A percentile compares a stretch with the other conserved stretches of the same genome.
Evolutionary conservation across 2,888 invertebrate species (phyloP).

Genomic region (Rhopalosiphum nymphaeae): DNA sequence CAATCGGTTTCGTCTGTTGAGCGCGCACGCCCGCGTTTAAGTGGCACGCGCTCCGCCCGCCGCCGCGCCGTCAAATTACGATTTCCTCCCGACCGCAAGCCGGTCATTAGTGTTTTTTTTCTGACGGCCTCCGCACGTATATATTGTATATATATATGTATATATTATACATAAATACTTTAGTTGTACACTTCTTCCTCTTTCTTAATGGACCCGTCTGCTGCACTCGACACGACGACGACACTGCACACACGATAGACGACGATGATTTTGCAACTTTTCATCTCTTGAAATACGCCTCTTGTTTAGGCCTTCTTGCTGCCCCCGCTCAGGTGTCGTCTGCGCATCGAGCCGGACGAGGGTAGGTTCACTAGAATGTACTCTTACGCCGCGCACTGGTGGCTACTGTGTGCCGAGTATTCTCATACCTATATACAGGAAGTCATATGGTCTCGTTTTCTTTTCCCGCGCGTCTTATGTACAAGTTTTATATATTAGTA

Average conservation of each 20-base stretch:
- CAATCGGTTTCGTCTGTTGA: slow-evolving; percentile 54
- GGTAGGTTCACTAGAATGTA: neutral
- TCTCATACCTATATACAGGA: slow-evolving; percentile 8
- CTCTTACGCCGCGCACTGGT: neutral
- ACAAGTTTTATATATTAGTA: neutral
- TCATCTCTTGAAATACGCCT: slow-evolving; percentile 39
- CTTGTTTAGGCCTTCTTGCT: neutral
- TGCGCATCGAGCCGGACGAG: neutral
- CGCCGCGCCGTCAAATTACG: slow-evolving; percentile 55
- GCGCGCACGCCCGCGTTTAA: slow-evolving; percentile 46
- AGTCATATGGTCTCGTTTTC: slow-evolving; percentile 48
- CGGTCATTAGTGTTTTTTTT: slow-evolving; percentile 48
- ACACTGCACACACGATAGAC: neutral
- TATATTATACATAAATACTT: slow-evolving; percentile 20
- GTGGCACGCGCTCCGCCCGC: slow-evolving; percentile 57
- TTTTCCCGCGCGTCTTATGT: neutral
- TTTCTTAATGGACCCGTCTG: slow-evolving; percentile 48
- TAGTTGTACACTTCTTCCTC: neutral
- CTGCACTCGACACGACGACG: slow-evolving; percentile 35
- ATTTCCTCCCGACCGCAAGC: slow-evolving; percentile 50
- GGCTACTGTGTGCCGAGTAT: slow-evolving; percentile 14
- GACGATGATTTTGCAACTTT: slow-evolving; percentile 63
- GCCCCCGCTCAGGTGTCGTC: neutral
- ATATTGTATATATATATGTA: neutral
- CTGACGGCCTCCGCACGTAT: neutral